Percentiles rank a stretch among this genome's conserved stretches.
Evolutionary conservation across 2,888 invertebrate genomes (phyloP).

Genomic region (Epinotia bilunana): DNA sequence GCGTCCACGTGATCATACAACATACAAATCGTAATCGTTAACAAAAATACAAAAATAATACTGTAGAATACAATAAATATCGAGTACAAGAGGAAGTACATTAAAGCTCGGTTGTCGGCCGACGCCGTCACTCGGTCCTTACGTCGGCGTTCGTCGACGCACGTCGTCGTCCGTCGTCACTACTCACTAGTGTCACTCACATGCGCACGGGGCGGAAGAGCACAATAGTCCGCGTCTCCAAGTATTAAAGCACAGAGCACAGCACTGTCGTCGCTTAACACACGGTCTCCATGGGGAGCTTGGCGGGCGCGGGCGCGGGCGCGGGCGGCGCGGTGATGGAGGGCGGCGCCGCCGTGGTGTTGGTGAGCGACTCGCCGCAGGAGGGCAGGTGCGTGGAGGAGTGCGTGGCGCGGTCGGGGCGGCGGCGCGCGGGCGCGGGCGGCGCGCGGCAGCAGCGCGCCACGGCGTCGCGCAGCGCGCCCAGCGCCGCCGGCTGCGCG

Average conservation of each 20-base stretch:
- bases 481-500: conserved; percentile 92
- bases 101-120: conserved; percentile 51
- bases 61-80: conserved; percentile 76
- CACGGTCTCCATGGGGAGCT: conserved; percentile 86
- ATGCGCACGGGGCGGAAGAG: neutral
- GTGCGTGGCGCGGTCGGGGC: conserved; percentile 80
- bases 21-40: conserved; percentile 62
- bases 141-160: neutral
- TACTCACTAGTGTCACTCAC: neutral
- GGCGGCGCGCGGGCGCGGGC: conserved; percentile 69
- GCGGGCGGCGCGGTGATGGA: conserved; percentile 66
- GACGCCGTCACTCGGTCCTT: conserved; percentile 32
- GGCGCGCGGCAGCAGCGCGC: conserved; percentile 71
- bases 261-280: conserved; percentile 70
- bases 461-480: conserved; percentile 64
- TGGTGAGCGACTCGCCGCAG: conserved; percentile 90
- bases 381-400: conserved; percentile 93
- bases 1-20: conserved; percentile 46
- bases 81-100: conserved; percentile 56
- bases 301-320: conserved; percentile 69
- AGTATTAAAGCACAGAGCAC: neutral
- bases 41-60: conserved; percentile 76
- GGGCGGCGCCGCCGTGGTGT: conserved; percentile 88
- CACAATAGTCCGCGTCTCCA: neutral
- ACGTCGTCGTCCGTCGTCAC: neutral